phyloP scores from a whole-genome alignment of 2,888 invertebrate genomes.

The Lycaena phlaeas region DNA sequence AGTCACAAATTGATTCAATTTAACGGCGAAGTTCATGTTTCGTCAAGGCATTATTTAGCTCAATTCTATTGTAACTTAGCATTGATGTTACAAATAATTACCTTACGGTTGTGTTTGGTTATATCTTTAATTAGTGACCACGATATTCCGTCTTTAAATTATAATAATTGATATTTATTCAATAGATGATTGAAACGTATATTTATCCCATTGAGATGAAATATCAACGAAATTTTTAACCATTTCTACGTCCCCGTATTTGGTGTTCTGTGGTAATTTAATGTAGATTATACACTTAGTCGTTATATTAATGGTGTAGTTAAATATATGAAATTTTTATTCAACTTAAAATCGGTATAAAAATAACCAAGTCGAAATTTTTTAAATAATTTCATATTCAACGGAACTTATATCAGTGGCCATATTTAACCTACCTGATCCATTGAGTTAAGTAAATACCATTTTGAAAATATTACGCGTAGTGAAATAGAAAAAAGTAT shows the following conservation, averaged over 20 bases:
- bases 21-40: not conserved
- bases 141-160: constrained; percentile 37
- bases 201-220: too few species aligned
- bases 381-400: constrained; percentile 1
- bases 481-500: not conserved
- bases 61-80: constrained; percentile 31
- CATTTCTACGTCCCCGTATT: constrained; percentile 33
- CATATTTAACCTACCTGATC: constrained; percentile 4
- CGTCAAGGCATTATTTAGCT: constrained; percentile 35
- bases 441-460: not conserved
- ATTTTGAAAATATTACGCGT: too few species aligned
- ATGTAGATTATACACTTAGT: constrained; percentile 18
- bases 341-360: constrained; percentile 7
- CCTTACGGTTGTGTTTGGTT: constrained; percentile 51
- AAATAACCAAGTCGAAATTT: constrained; percentile 5
- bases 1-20: too few species aligned
- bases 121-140: constrained; percentile 11
- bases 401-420: constrained; percentile 7
- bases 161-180: too few species aligned
- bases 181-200: too few species aligned
- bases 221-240: constrained; percentile 15
- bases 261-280: constrained; percentile 39
- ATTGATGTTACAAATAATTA: constrained; percentile 24
- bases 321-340: not conserved
- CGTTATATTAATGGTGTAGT: constrained; percentile 3